A percentile compares a stretch with the other conserved stretches of the same genome.
Conservation (phyloP, 1,140 invertebrate genomes). For the Epicauta chinensis region DNA sequence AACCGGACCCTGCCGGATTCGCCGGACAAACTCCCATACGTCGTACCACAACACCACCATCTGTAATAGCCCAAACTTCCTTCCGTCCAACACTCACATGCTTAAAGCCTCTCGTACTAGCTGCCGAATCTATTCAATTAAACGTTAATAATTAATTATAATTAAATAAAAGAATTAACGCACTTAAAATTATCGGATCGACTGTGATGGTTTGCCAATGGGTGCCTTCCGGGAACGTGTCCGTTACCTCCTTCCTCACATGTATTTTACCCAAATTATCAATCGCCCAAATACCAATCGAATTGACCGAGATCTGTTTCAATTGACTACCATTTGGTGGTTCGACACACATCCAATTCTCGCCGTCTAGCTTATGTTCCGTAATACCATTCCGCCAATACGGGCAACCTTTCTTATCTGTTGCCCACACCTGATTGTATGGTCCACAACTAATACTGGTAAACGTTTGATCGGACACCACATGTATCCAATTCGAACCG, state of each 20-base stretch:
- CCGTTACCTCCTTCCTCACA: conserved; percentile 60
- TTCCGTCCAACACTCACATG: conserved; percentile 56
- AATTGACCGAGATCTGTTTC: conserved; percentile 68
- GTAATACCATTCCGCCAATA: conserved; percentile 69
- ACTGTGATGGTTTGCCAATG: conserved; percentile 60
- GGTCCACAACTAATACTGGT: conserved; percentile 64
- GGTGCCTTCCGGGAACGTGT: conserved; percentile 65
- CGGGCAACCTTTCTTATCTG: conserved; percentile 76
- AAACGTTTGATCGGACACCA: conserved; percentile 69
- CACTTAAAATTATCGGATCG: conserved; percentile 50
- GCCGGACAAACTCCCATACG: conserved; percentile 63
- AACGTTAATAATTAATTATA: conserved; percentile 2
- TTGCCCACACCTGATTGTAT: conserved; percentile 71
- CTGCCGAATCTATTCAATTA: conserved; percentile 32
- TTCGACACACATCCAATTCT: conserved; percentile 54
- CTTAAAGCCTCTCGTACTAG: conserved; percentile 49
- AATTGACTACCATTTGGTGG: conserved; percentile 61
- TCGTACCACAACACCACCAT: conserved; percentile 63
- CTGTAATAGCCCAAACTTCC: conserved; percentile 68
- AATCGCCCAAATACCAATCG: conserved; percentile 63
- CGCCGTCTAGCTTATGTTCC: conserved; percentile 56
- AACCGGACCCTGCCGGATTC: conserved; percentile 65
- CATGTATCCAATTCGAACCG: conserved; percentile 74
- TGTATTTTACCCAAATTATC: conserved; percentile 57
- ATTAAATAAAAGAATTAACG: conserved; percentile 5